Evolutionary conservation across 2,888 invertebrate species (phyloP), one percentile per base, ranked within the genome.

Genomic region (Cataglyphis altisquamis): DNA sequence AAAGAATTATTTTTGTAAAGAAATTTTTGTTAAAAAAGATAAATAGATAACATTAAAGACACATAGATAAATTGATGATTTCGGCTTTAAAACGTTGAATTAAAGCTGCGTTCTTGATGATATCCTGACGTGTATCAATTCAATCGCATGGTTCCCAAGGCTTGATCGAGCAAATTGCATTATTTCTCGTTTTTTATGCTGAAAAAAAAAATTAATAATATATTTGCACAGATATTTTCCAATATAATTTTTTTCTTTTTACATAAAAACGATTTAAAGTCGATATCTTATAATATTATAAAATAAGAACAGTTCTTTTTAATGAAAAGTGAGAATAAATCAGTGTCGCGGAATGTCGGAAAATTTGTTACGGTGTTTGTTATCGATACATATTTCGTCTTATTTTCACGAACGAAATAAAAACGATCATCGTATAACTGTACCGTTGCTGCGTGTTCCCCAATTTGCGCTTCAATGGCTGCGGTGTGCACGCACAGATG

Each of bases 401-500:
- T 63, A 63, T 74, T 63, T 48, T 41, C 32, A 10, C 55, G 63
- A 74, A 73, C 39, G 73, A 70, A 84, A 75, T 82, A 74, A 73
- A 74, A 84, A 55, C 29, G 62, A 32, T n/a, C 32, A 55, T 66
- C 32, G 78, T 21, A 64, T 52, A 84, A 78, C 66, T 62, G 73
- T 63, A 66, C 41, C 25, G 64, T 57, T 73, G 55, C 67, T 66
- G 62, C 41, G 57, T 62, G 63, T 66, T 73, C 36, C 62, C 60
- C 86, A 83, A 84, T 88, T 88, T 86, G 81, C 48, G 18, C 48
- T 48, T 48, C 48, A 48, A 48, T 48, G 8, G 48, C 48, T 6
- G 48, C 83, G 15, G 62, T 29, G 62, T 32, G 45, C 63, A 63
- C 64, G 63, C 82, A 72, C n/a, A 66, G 70, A 48, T 67, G 72